Evolutionary conservation across 2,797 vertebrate species (phyloP), one percentile per base, ranked within the genome.

Genomic region (Typhlichthys subterraneus): DNA sequence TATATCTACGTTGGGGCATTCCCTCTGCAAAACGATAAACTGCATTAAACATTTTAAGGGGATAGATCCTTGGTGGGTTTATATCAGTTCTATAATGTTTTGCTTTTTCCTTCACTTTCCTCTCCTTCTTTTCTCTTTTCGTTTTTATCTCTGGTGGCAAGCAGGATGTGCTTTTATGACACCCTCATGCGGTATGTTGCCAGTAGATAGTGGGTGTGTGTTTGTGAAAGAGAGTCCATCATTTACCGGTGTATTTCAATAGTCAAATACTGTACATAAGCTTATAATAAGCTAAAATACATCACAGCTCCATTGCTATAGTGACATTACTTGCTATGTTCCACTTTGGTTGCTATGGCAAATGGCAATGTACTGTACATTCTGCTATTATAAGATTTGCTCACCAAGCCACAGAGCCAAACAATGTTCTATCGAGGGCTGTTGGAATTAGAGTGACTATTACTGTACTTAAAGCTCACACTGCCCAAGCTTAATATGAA

Each of bases 131-230:
- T 31, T 29, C 31, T 49, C 77, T 74, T 80, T 55, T 4, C 17
- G 15, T n/a, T n/a, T 73, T 81, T 76, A 61, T 84, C 63, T 90
- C 77, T 88, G 84, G 73, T 84, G 89, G 85, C 87, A 66, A 90
- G 80, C 90, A 94, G 94, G 93, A 94, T 71, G 15, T 90, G 84
- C 87, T 91, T 92, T 93, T 94, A 90, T 88, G 91, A 93, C 83
- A 76, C 86, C 57, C 83, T 93, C 79, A 93, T 93, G 91, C 85
- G 88, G 92, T 91, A 94, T 33, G 93, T 94, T 80, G 75, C 75
- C 77, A 85, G 79, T 79, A 67, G 60, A 79, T 72, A 72, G 61
- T 75, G 69, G 2, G n/a, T 49, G 57, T 38, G 38, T 10, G 53
- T 50, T 66, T 63, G 64, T 61, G 54, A 59, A 65, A 46, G 14